Base-by-base conservation (phyloP, 2,113 vertebrate species). In the Ginglymostoma cirratum region DNA sequence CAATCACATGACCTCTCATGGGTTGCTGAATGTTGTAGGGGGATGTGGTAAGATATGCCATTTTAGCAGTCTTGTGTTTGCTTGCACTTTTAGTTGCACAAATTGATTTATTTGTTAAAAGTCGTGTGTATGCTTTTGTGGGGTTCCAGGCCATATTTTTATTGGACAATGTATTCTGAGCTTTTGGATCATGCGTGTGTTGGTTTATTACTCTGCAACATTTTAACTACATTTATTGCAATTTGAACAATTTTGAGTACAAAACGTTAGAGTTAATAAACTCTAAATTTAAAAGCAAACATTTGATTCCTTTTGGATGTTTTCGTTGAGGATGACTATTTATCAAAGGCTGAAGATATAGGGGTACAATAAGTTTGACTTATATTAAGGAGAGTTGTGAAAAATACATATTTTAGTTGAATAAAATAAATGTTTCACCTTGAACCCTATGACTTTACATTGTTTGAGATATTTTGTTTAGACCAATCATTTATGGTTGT, bases 21-120 rank as follows among this genome's bases (percentile, higher is more conserved):
- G 93, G 65, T 42, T 87, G 96, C 93, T 96, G 96, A 96, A 96
- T 96, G 78, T 96, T 96, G 96, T 97, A 98, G 97, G 97, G 96
- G 96, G 97, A 98, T 48, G 97, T 97, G 97, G 97, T 97, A 97
- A 98, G 97, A 96, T 85, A 83, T 96, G 96, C 66, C 96, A 38
- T 93, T 24, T 96, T 4, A 55, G 52, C 67, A 34, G 70, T 67
- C 55, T 94, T 94, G 6, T 70, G 38, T 15, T 42, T 95, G 66
- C 80, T 61, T 85, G 17, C 34, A 6, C 76, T 95, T 80, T 96
- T 96, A 96, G 30, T 65, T 61, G 72, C 10, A n/a, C 38, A 52
- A 17, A 65, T 80, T 83, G 65, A 42, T 80, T 0, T 96, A 61
- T 61, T 61, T 61, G 55, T 61, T 61, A 12, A 61, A 61, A 61